A percentile compares a stretch with the other conserved stretches of the same genome.
Evolutionary conservation across 1,140 invertebrate genomes (phyloP).

Genomic region (Drosophila kikkawai): DNA sequence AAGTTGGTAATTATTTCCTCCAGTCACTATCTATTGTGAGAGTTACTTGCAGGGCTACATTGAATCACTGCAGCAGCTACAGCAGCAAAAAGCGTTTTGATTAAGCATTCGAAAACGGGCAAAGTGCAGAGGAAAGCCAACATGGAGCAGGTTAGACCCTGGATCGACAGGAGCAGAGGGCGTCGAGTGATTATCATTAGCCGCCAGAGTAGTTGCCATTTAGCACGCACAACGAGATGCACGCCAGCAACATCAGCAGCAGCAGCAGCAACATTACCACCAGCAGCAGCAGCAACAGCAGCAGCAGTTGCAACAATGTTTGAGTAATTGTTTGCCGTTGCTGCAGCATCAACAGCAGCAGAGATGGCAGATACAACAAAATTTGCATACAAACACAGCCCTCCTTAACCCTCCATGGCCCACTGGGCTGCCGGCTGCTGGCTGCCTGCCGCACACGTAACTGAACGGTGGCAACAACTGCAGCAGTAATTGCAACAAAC

Average conservation of each 20-base stretch:
- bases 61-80: conserved; percentile 17
- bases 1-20: conserved; percentile 1
- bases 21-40: conserved; percentile 7
- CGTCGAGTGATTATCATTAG: conserved; percentile 79
- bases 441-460: conserved; percentile 59
- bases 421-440: conserved; percentile 2
- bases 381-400: conserved; percentile 70
- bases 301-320: conserved; percentile 74
- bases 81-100: conserved; percentile 32
- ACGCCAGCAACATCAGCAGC: conserved; percentile 30
- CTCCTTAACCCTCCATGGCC: conserved; percentile 7
- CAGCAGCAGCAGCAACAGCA: conserved; percentile 23
- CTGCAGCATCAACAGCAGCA: conserved; percentile 51
- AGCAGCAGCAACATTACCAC: conserved; percentile 21
- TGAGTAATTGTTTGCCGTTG: conserved; percentile 79
- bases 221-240: conserved; percentile 73
- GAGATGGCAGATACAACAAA: conserved; percentile 64
- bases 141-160: conserved; percentile 15
- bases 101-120: conserved; percentile 45
- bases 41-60: conserved; percentile 8
- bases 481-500: conserved; percentile 82
- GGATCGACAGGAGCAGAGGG: conserved; percentile 31
- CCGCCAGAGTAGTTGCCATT: conserved; percentile 74
- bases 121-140: conserved; percentile 7
- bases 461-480: conserved; percentile 64